Evolutionary conservation across 2,888 invertebrate genomes (phyloP), one percentile per base, ranked within the genome.

Genomic region (Drosophila conformis): DNA sequence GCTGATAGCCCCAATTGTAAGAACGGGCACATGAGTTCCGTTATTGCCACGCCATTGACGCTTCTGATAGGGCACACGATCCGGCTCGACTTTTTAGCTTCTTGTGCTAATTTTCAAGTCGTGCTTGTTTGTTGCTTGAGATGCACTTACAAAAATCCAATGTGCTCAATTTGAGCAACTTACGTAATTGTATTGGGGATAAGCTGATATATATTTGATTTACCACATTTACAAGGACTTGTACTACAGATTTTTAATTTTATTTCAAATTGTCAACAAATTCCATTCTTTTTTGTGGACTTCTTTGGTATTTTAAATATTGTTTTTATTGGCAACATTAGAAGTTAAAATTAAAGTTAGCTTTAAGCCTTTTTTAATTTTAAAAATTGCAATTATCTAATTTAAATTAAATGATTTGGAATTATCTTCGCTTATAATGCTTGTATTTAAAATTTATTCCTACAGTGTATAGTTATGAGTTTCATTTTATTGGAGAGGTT

Each of bases 11-110:
- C 82, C 85, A 77, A 75, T 73, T 78, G 69, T 66, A 62, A 73
- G 71, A 91, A 80, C 84, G 82, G 63, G 86, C 73, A 90, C 90
- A 86, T 86, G 76, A 87, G 76, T 91, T 89, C 89, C 91, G 90
- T 77, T 90, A 63, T 63, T 67, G 59, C 67, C 66, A 48, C 67
- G 77, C 81, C 76, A 71, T 70, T 73, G 73, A 46, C 21, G 67
- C 53, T 53, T 61, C 59, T 60, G 78, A 78, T 78, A 77, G 59
- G 68, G 72, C 65, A 38, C 46, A 27, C 46, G 40, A 62, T 72
- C 64, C 59, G 68, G 67, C 36, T 52, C 18, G 53, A 42, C 27
- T 53, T 58, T 29, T 46, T 58, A 15, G 29, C 57, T 31, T 53
- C 61, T 51, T 69, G 80, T 71, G 67, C 76, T 75, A 76, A 58